phyloP scores from a whole-genome alignment of 2,797 vertebrate genomes.

The Chloroceryle amazona region DNA sequence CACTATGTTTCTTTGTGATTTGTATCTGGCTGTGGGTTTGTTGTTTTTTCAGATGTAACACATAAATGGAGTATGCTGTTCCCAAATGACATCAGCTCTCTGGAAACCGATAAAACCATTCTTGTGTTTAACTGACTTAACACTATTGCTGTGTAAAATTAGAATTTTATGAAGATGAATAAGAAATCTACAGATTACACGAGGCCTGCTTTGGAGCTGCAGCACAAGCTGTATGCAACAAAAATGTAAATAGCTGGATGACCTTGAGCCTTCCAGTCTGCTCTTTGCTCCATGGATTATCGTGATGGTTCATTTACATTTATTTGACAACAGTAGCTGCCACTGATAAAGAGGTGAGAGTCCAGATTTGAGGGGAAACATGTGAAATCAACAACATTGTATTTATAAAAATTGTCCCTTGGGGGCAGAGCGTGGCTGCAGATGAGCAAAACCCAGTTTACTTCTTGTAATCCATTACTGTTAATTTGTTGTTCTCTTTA shows the following conservation, averaged over 20 bases:
- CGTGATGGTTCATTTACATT: not conserved
- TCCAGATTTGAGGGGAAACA: not conserved
- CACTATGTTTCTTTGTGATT: conserved; percentile 70
- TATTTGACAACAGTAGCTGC: not conserved
- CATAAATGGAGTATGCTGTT: conserved; percentile 40
- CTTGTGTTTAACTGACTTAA: conserved; percentile 65
- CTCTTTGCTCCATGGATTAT: not conserved
- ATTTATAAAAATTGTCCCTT: conserved; percentile 63
- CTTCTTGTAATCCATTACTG: conserved; percentile 20
- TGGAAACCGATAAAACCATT: conserved; percentile 66
- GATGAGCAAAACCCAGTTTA: conserved; percentile 16
- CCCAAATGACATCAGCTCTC: conserved; percentile 49
- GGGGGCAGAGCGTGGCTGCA: conserved; percentile 54
- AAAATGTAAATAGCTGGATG: not conserved
- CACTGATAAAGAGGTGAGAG: not conserved
- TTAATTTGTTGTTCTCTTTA: conserved; percentile 19
- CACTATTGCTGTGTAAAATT: conserved; percentile 43
- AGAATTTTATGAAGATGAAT: conserved; percentile 56
- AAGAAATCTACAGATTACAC: conserved; percentile 22
- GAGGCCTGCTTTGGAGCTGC: not conserved
- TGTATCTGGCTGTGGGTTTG: conserved; percentile 32
- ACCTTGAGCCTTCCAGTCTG: not conserved
- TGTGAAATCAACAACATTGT: not conserved
- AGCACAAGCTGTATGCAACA: not conserved
- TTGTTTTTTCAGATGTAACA: conserved; percentile 40